Base-by-base conservation (phyloP, 1,140 invertebrate genomes). In the Leptonema lineaticorne region DNA sequence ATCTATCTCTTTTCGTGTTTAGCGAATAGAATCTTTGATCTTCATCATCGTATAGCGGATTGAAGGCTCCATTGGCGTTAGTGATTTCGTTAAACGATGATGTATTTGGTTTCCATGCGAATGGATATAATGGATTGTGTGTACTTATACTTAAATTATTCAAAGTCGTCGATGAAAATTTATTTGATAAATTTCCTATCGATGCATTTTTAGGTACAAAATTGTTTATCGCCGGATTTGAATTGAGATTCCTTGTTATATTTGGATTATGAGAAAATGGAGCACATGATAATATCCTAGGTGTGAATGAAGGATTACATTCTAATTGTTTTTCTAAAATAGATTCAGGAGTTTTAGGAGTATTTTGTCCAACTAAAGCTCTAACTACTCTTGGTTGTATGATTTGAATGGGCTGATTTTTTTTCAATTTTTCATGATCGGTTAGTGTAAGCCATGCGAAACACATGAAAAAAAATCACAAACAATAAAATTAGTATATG, bases 361-460 rank as follows among this genome's bases (percentile, higher is more conserved):
- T 74, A 74, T 78, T 81, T 73, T 76, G 75, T 68, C 76, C 77
- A 37, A 46, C 62, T 26, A 73, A 58, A 46, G 76, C 78, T 68
- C 80, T 75, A 22, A 81, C 74, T 20, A 83, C 76, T 73, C 81
- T 76, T 22, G 81, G 81, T 70, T 81, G 81, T 65, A 83, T 83
- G 26, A 80, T 78, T 78, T 83, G 80, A 50, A 82, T 76, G 24
- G 80, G 81, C 80, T 81, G 16, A 48, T 20, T 48, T 14, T 46
- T 2, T 14, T 41, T 1, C 37, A 16, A 41, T 11, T 5, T 6
- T 33, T 33, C 30, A 33, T 33, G 5, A 5, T 6, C n/a, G n/a
- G 8, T 8, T 41, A 16, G 37, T 41, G 37, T 41, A 60, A 67
- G 46, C 59, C 70, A 71, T 71, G 70, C 70, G 63, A 37, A n/a